A percentile compares a stretch with the other conserved stretches of the same genome.
Evolutionary conservation across 2,888 invertebrate species (phyloP).

Genomic region (Andrena bucephala): DNA sequence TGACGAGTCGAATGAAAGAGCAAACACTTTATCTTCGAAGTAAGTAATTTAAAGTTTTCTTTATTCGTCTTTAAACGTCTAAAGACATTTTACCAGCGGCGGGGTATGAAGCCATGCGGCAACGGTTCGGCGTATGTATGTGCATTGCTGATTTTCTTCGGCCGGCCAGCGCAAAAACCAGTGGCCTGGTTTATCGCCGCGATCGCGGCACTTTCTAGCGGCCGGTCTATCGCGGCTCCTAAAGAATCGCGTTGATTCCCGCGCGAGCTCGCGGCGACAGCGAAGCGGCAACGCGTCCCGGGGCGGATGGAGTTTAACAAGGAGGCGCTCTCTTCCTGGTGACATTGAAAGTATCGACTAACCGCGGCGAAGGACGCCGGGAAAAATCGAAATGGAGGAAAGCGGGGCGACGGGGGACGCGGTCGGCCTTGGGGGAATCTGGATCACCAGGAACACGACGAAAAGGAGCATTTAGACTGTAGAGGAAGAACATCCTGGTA

Average conservation of each 20-base stretch:
- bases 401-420: constrained; percentile 18
- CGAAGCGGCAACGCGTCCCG: background rate
- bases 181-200: constrained; percentile 35
- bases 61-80: background rate
- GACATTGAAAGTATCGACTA: constrained; percentile 59
- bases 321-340: constrained; percentile 46
- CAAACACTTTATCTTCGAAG: background rate
- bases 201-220: constrained; percentile 41
- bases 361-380: constrained; percentile 56
- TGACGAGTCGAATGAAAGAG: too few relatives aligned
- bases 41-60: too few relatives aligned
- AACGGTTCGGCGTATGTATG: constrained; percentile 29
- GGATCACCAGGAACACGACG: constrained; percentile 4
- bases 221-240: constrained; percentile 18
- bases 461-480: constrained; percentile 27
- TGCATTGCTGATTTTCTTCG: constrained; percentile 36
- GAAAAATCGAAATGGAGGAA: constrained; percentile 66
- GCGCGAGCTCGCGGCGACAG: background rate
- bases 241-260: constrained; percentile 2
- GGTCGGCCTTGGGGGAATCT: constrained; percentile 54
- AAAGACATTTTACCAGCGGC: constrained; percentile 1
- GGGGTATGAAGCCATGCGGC: constrained; percentile 34
- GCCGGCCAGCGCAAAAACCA: constrained; percentile 21
- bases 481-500: constrained; percentile 43
- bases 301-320: background rate